Evolutionary conservation across 2,888 invertebrate genomes (phyloP), one percentile per base, ranked within the genome.

Genomic region (Atethmia centrago): DNA sequence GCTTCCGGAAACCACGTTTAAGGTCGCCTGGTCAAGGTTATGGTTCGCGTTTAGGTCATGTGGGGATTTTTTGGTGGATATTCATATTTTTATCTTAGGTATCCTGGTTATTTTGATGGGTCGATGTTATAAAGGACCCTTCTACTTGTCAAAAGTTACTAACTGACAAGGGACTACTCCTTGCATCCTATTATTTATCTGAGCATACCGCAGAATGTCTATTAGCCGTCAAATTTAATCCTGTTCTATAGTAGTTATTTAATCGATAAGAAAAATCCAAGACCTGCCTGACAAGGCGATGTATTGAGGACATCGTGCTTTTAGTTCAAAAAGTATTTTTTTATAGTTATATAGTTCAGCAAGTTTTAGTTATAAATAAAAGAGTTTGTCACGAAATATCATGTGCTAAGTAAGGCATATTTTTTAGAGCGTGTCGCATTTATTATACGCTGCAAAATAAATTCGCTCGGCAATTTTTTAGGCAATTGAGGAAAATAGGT

Each of bases 21-120:
- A 87, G 87, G 91, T 89, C 89, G 87, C 85, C 59, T 90, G 92
- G 94, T 93, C 94, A 95, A 94, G 94, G 94, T 93, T 94, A 91
- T 87, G 87, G 88, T 88, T 85, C 79, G 45, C 28, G 25, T 69
- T 79, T 65, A 47, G 71, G 61, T 69, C 62, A 69, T 66, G 58
- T 71, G 64, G 64, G 49, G 28, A 55, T 45, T 36, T 79, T 80
- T 70, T 61, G 56, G 64, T 51, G 16, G 40, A n/a, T n/a, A 16
- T 21, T 19, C 12, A 31, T 51, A 31, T 47, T 55, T 45, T n/a
- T 28, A 19, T 36, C n/a, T n/a, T n/a, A 36, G 16, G 12, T 36
- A n/a, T 16, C n/a, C 16, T 16, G 10, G 2, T 21, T 62, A 19
- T 62, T 28, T 2, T 10, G 4, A 42, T 14, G 8, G 19, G 25